Evolutionary conservation across 2,888 invertebrate genomes (phyloP), one percentile per base, ranked within the genome.

Genomic region (Heliconius sara): DNA sequence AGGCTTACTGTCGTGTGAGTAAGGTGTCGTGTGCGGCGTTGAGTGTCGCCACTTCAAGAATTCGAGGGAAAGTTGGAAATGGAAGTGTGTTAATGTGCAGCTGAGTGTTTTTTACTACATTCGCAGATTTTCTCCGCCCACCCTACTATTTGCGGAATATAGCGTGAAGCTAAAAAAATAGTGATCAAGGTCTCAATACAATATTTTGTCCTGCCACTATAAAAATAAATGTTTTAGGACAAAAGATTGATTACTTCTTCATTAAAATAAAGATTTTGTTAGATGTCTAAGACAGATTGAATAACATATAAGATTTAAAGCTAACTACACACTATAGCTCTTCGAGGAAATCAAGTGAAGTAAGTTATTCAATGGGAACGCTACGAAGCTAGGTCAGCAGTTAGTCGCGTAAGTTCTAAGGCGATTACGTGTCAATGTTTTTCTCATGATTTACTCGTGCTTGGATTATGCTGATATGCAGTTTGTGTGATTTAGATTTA

Each of bases 391-490:
- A 39, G 73, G 73, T 73, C 60, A 73, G 73, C 73, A 34, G 60
- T 34, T 60, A 60, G 60, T 73, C 34, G 73, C 60, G 60, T 73
- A 60, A 39, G 57, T 34, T 60, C 34, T 73, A 60, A 73, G 73
- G 73, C 57, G 73, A 73, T 73, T 73, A 73, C 34, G 39, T 72
- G 57, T 25, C n/a, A 60, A 73, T 73, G 73, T 60, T 60, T 57
- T 60, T 12, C 34, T 73, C 73, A 39, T 60, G 73, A 39, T 73
- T 60, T 60, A 34, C n/a, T 57, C 13, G 7, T 4, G 34, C 52
- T 73, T 60, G 3, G 34, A 4, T 60, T 60, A 73, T 60, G n/a
- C 39, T 34, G n/a, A 60, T 39, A 39, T 73, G 34, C 34, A 73
- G 16, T 25, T 60, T 73, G 16, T 70, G 13, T 7, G 1, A 5